Evolutionary conservation across 2,888 invertebrate species (phyloP), one percentile per base, ranked within the genome.

Genomic region (Boloria euphrosyne): DNA sequence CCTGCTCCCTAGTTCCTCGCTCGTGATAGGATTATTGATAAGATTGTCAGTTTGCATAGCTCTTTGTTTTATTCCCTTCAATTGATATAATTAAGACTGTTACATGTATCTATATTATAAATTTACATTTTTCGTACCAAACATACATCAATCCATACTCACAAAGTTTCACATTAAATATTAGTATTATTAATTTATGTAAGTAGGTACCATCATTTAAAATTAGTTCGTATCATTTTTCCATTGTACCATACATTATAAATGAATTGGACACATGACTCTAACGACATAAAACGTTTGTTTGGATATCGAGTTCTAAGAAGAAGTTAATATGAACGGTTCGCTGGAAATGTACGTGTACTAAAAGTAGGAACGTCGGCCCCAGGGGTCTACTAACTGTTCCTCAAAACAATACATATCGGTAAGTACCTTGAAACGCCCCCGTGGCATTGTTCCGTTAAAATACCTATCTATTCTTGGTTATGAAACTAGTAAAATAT

Each of bases 1-100:
- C 64, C 64, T 71, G 74, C 76, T 74, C 75, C 71, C 71, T 68
- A 70, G 61, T 74, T 68, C 66, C 73, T 72, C 68, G 75, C 72
- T 73, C 73, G 73, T 75, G 77, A 78, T 80, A 76, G 66, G 63
- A 71, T 70, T 72, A 71, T 71, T 71, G 76, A 76, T 73, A 74
- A 69, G 62, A 68, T 65, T 62, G 46, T 65, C 44, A 49, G 52
- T 53, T 62, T 57, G 27, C 62, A 62, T 47, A 43, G 38, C 22
- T 16, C 52, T 53, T 59, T 58, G 62, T n/a, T 57, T 46, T 46
- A 49, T 47, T 27, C 31, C 27, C 31, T 54, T 55, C n/a, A 44
- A 14, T 27, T 22, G 27, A 7, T 1, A 10, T 13, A 6, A 14
- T 43, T 13, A 17, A 14, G 17, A 17, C 31, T 54, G 31, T 38